These are phyloP conservation scores for Brevimyrus niger DNA, from an alignment of 2,113 vertebrate genomes.

Conservation along the genomic window DNA sequence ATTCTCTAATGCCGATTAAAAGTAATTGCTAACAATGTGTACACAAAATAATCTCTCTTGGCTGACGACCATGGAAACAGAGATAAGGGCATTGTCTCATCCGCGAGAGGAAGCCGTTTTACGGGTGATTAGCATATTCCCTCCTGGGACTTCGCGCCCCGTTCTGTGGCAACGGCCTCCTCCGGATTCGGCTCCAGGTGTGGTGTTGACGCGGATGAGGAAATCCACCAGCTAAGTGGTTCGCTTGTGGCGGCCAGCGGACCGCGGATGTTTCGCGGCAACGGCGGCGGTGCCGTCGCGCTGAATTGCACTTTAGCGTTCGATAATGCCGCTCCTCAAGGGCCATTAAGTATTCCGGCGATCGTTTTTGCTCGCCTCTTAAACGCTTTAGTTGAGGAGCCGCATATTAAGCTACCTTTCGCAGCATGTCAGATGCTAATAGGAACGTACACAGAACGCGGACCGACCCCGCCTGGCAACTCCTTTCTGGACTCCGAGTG, in stretches of 20 bases:
- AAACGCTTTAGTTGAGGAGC: neutral
- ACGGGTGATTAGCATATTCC: constrained; percentile 50
- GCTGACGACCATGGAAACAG: constrained; percentile 44
- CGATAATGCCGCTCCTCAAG: neutral
- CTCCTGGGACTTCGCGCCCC: constrained; percentile 30
- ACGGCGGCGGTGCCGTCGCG: neutral
- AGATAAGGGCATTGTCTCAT: constrained; percentile 51
- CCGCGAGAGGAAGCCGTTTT: constrained; percentile 42
- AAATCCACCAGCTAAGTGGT: neutral
- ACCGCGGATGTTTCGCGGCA: neutral
- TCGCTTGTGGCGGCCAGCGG: neutral
- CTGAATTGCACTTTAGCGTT: neutral
- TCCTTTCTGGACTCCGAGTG: neutral
- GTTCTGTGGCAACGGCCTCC: constrained; percentile 27
- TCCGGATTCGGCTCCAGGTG: constrained; percentile 3
- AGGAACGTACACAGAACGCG: neutral
- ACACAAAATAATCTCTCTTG: constrained; percentile 57
- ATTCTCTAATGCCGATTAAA: constrained; percentile 63
- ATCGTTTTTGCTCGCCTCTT: neutral
- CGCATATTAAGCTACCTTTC: neutral
- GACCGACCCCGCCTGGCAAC: neutral
- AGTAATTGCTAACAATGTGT: constrained; percentile 62
- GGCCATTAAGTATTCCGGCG: neutral
- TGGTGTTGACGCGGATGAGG: neutral
- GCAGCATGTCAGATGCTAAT: neutral